phyloP scores from a whole-genome alignment of 1,140 invertebrate species.

The Heterodera schachtii region DNA sequence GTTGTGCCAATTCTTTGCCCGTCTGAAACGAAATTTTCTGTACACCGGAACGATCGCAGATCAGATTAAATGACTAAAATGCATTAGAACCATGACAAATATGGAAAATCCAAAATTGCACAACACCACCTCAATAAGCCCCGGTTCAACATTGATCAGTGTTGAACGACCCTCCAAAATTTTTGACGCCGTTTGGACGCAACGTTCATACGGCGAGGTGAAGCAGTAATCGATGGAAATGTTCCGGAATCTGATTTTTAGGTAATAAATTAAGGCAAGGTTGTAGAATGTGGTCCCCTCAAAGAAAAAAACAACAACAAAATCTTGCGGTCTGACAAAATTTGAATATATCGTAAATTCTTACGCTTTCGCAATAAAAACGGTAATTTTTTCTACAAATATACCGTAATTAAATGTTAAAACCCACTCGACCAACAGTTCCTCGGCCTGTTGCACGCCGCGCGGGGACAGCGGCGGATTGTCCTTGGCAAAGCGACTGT shows the following conservation, averaged over 20 bases:
- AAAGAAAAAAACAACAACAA: too few relatives aligned
- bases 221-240: constrained; percentile 23
- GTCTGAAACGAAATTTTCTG: neutral
- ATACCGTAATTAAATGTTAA: neutral
- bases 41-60: neutral
- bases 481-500: constrained; percentile 26
- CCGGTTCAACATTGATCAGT: constrained; percentile 23
- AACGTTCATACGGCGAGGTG: constrained; percentile 23
- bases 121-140: constrained; percentile 21
- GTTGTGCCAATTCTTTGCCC: neutral
- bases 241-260: constrained; percentile 15
- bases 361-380: too few relatives aligned
- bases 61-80: neutral
- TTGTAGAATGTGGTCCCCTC: neutral
- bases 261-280: neutral
- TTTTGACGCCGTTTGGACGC: constrained; percentile 17
- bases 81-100: too few relatives aligned
- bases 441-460: constrained; percentile 15
- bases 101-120: neutral
- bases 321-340: too few relatives aligned
- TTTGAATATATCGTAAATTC: too few relatives aligned
- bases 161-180: constrained; percentile 20
- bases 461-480: constrained; percentile 24
- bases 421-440: constrained; percentile 12
- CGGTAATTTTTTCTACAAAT: too few relatives aligned